Conservation (phyloP, 2,888 invertebrate genomes). For the Theodoxus fluviatilis region DNA sequence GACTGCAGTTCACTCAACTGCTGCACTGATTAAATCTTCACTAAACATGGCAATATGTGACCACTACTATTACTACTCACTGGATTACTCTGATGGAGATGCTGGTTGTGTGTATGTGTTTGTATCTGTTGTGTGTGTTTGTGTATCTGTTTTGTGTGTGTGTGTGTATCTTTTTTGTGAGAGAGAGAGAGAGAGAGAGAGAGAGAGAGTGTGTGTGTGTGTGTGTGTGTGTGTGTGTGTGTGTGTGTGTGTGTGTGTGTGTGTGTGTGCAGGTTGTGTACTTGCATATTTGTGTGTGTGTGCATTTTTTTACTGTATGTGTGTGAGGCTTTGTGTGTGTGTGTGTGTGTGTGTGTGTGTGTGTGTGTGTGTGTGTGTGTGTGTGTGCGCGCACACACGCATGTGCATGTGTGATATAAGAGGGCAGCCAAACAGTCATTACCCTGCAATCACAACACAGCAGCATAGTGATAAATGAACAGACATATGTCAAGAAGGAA, state of each 20-base stretch:
- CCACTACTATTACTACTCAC: background rate
- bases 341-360: constrained; percentile 18
- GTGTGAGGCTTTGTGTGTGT: constrained; percentile 11
- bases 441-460: too few species aligned
- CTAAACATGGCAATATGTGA: too few species aligned
- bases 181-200: constrained; percentile 16
- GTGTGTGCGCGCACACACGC: background rate
- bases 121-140: too few species aligned
- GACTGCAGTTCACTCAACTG: too few species aligned
- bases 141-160: too few species aligned
- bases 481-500: constrained; percentile 21
- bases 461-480: background rate
- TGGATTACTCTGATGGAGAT: too few species aligned
- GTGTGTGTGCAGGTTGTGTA: background rate
- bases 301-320: constrained; percentile 3
- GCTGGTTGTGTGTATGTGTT: too few species aligned
- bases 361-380: background rate
- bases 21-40: too few species aligned
- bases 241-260: background rate
- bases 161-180: too few species aligned
- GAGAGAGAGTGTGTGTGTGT: constrained; percentile 14
- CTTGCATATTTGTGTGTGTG: constrained; percentile 6
- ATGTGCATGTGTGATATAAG: background rate
- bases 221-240: constrained; percentile 15
- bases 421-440: background rate